These are phyloP conservation scores for Oryzias sinensis DNA, from an alignment of 2,797 vertebrate genomes.

Conservation along the genomic window DNA sequence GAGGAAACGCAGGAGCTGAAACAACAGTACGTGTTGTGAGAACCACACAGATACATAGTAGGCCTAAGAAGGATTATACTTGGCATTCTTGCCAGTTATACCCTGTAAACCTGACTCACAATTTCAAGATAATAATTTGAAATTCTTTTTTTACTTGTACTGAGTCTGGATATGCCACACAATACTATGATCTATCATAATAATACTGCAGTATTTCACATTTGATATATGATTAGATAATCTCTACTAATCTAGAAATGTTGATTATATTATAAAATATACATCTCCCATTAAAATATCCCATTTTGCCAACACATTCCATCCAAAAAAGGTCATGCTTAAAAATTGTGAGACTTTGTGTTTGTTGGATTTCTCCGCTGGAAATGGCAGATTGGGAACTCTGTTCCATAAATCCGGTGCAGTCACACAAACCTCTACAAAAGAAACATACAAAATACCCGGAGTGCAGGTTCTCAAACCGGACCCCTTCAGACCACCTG, in stretches of 20 bases:
- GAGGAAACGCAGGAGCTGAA: constrained; percentile 50
- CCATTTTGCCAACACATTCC: constrained; percentile 61
- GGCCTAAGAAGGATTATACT: constrained; percentile 62
- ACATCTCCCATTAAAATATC: constrained; percentile 83
- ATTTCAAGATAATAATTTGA: constrained; percentile 56
- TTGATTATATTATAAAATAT: constrained; percentile 83
- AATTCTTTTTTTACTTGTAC: constrained; percentile 60
- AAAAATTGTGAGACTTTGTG: constrained; percentile 32
- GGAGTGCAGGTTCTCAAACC: too few relatives aligned
- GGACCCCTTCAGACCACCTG: too few relatives aligned
- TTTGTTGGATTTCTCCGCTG: constrained; percentile 12
- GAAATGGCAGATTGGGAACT: constrained; percentile 60
- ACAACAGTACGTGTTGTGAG: constrained; percentile 61
- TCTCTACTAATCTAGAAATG: constrained; percentile 80
- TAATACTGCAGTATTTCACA: constrained; percentile 73
- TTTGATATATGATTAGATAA: constrained; percentile 70
- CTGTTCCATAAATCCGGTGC: not conserved
- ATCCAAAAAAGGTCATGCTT: constrained; percentile 61
- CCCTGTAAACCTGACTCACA: constrained; percentile 75
- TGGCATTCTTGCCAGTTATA: constrained; percentile 68
- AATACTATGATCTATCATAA: constrained; percentile 73
- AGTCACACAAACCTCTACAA: constrained; percentile 15
- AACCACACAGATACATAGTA: constrained; percentile 65
- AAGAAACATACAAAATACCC: too few relatives aligned
- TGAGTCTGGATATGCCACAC: constrained; percentile 71